These are phyloP conservation scores for Propsilocerus akamusi DNA, from an alignment of 1,140 invertebrate genomes.

Conservation along the genomic window DNA sequence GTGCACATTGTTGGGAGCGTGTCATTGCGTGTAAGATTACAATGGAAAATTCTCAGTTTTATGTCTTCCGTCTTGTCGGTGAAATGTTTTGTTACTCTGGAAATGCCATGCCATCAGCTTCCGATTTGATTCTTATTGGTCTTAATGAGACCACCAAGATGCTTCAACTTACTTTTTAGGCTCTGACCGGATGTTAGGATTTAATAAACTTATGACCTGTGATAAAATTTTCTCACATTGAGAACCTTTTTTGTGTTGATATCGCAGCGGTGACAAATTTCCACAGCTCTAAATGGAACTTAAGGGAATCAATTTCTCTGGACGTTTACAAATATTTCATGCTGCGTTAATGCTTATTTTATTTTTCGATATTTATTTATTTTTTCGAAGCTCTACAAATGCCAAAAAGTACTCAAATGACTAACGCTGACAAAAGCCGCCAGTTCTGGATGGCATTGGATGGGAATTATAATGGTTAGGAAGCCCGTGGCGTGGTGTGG, in stretches of 20 bases:
- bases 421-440: background rate
- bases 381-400: background rate
- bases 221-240: background rate
- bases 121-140: no score
- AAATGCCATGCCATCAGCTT: no score
- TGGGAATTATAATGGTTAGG: background rate
- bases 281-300: background rate
- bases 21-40: slow-evolving; percentile 1
- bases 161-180: background rate
- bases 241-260: background rate
- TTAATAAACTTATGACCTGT: background rate
- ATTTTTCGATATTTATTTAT: background rate
- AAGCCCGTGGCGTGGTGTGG: background rate
- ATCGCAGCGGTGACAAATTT: slow-evolving; percentile 2
- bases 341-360: background rate
- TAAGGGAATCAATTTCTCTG: no score
- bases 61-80: background rate
- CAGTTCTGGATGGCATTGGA: background rate
- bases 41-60: background rate
- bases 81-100: background rate
- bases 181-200: background rate
- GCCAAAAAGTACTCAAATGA: background rate
- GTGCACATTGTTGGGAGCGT: background rate
- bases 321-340: background rate
- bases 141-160: background rate